A percentile compares a stretch with the other conserved stretches of the same genome.
Evolutionary conservation across 1,140 invertebrate genomes (phyloP).

Genomic region (Hyposmocoma kahamanoa): DNA sequence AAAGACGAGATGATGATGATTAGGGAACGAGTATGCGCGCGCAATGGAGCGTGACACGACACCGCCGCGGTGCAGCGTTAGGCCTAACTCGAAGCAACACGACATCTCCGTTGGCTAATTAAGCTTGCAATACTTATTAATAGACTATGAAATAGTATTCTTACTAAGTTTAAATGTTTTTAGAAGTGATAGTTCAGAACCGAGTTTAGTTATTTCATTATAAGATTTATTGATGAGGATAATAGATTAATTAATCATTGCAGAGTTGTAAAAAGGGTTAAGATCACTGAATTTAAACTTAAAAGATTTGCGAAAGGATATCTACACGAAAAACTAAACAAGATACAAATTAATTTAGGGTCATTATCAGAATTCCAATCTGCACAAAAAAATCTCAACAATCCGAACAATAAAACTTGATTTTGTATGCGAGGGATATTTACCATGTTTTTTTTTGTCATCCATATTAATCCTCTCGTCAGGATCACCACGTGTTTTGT

Average conservation of each 20-base stretch:
- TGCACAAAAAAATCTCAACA: slow-evolving; percentile 31
- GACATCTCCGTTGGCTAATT: slow-evolving; percentile 44
- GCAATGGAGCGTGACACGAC: slow-evolving; percentile 36
- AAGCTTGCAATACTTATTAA: slow-evolving; percentile 40
- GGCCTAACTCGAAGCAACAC: slow-evolving; percentile 52
- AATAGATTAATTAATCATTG: too few species aligned
- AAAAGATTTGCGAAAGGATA: slow-evolving; percentile 7
- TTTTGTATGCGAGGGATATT: slow-evolving; percentile 48
- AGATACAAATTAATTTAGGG: slow-evolving; percentile 37
- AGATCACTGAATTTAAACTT: neutral
- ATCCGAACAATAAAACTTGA: slow-evolving; percentile 35
- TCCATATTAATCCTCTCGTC: slow-evolving; percentile 66
- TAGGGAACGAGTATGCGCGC: slow-evolving; percentile 29
- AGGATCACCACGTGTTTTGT: slow-evolving; percentile 64
- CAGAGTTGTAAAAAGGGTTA: neutral
- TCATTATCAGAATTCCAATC: slow-evolving; percentile 27
- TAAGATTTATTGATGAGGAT: too few species aligned
- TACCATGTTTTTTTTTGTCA: slow-evolving; percentile 47
- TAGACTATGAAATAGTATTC: slow-evolving; percentile 33
- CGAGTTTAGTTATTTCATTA: too few species aligned
- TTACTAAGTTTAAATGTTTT: neutral
- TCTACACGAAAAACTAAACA: slow-evolving; percentile 27
- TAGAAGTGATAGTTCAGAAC: too few species aligned
- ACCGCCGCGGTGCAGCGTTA: slow-evolving; percentile 39
- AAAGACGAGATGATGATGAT: slow-evolving; percentile 47